A percentile compares a stretch with the other conserved stretches of the same genome.
These are phyloP conservation scores for Coelogynopora nodosa DNA, from an alignment of 2,888 invertebrate species.

Conservation along the genomic window DNA sequence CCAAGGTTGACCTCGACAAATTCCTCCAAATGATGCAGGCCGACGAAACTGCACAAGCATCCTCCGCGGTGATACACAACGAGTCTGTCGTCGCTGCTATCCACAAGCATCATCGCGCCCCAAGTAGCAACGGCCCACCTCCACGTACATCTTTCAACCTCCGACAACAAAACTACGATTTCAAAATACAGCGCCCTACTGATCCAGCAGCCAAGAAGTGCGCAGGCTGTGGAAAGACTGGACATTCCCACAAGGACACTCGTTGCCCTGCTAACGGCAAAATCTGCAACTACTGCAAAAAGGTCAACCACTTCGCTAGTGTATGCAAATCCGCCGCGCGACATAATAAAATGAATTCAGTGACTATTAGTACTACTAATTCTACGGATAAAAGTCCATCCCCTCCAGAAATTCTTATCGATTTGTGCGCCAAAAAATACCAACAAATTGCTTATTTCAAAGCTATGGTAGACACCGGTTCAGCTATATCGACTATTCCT, in stretches of 20 bases:
- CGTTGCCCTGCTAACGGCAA: not conserved
- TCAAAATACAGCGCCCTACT: not conserved
- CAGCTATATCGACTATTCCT: not conserved
- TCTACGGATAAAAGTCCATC: not conserved
- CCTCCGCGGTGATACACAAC: not conserved
- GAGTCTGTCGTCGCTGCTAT: not conserved
- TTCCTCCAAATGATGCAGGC: not conserved
- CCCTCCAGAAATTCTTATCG: not conserved
- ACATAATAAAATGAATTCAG: not conserved
- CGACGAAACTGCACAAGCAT: conserved; percentile 11
- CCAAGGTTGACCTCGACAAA: not conserved
- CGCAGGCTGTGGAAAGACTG: not conserved
- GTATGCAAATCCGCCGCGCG: not conserved
- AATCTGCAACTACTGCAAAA: not conserved
- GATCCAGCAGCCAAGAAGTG: not conserved
- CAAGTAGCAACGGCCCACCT: not conserved
- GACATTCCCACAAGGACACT: not conserved
- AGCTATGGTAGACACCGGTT: not conserved
- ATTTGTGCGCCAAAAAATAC: not conserved
- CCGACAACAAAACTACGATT: not conserved
- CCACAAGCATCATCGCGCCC: not conserved
- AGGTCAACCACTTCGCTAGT: not conserved
- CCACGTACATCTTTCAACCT: not conserved
- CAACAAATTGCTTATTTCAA: not conserved
- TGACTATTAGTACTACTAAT: not conserved